These are phyloP conservation scores for Hippolais icterina DNA, from an alignment of 2,113 vertebrate species.

Conservation along the genomic window DNA sequence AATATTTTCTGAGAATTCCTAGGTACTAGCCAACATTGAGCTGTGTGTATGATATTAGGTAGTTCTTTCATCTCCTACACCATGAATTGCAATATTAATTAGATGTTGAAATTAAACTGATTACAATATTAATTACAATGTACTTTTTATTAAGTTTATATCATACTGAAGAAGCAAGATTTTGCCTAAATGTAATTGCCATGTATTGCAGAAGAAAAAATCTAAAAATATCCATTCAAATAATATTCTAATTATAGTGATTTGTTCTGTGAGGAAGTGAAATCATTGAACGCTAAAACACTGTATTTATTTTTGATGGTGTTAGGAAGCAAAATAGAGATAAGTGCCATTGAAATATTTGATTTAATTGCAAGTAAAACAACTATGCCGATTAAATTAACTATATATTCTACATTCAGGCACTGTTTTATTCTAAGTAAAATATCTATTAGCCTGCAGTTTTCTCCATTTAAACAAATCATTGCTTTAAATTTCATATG, in stretches of 20 bases:
- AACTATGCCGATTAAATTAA: neutral
- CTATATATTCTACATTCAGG: neutral
- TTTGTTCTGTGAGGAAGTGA: neutral
- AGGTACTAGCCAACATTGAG: neutral
- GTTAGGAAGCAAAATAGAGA: neutral
- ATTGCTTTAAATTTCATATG: neutral
- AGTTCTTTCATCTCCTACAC: neutral
- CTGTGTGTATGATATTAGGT: neutral
- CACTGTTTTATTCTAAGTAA: neutral
- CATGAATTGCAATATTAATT: neutral
- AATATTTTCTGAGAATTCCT: neutral
- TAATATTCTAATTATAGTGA: neutral
- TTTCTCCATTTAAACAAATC: neutral
- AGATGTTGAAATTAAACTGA: neutral
- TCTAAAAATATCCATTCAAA: neutral
- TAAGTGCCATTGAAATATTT: neutral
- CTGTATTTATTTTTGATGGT: neutral
- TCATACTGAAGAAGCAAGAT: neutral
- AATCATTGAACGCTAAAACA: neutral
- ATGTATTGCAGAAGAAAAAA: constrained; percentile 23
- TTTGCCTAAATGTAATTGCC: neutral
- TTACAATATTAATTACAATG: neutral
- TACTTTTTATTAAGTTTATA: neutral
- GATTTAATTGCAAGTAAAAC: neutral
- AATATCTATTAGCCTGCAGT: neutral